Evolutionary conservation across 2,113 vertebrate genomes (phyloP).

Genomic region (Natator depressus): DNA sequence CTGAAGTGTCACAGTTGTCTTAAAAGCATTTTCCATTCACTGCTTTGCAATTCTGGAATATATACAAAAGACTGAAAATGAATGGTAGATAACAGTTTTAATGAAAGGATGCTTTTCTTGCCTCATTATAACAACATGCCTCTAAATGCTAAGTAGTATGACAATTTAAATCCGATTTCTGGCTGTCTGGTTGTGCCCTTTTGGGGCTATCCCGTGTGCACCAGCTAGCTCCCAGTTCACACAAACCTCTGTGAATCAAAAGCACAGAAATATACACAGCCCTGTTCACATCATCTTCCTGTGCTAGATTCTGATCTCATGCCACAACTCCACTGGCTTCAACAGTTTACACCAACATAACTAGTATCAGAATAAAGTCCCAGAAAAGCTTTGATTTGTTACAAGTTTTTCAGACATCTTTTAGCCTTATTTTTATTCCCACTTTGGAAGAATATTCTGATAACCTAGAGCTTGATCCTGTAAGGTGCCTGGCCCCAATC

Average conservation of each 20-base stretch:
- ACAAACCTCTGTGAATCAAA: constrained; percentile 46
- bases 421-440: neutral
- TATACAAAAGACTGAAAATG: neutral
- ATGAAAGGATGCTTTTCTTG: neutral
- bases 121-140: constrained; percentile 46
- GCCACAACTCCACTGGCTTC: constrained; percentile 6
- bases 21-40: neutral
- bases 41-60: neutral
- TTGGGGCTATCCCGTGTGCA: constrained; percentile 38
- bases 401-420: accelerated
- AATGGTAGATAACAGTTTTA: constrained; percentile 13
- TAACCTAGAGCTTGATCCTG: neutral
- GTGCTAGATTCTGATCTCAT: neutral
- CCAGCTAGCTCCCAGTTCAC: constrained; percentile 20
- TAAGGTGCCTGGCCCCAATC: neutral
- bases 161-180: constrained; percentile 29
- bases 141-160: neutral
- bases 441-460: neutral
- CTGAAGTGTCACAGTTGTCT: neutral
- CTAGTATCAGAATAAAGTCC: neutral
- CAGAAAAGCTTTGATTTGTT: neutral
- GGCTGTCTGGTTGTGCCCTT: constrained; percentile 33
- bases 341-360: neutral
- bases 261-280: constrained; percentile 36
- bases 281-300: neutral